Evolutionary conservation across 2,888 invertebrate genomes (phyloP).

Genomic region (Adineta ricciae): DNA sequence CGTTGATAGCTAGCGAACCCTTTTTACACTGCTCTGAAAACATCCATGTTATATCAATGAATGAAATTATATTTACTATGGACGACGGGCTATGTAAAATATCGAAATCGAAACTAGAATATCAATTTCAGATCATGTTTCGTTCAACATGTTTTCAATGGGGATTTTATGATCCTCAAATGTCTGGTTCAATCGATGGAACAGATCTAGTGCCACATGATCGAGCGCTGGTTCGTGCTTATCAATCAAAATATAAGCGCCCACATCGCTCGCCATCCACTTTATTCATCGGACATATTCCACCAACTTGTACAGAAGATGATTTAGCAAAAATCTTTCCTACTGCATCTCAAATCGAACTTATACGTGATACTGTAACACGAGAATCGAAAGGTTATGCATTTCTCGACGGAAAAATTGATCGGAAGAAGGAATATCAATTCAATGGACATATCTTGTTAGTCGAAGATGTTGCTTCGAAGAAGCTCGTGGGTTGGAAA

Average conservation of each 20-base stretch:
- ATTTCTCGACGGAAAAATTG: conserved; percentile 57
- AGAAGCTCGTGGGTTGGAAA: conserved; percentile 63
- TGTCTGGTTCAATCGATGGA: conserved; percentile 75
- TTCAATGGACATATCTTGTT: conserved; percentile 56
- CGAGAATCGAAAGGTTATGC: conserved; percentile 72
- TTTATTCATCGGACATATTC: conserved; percentile 65
- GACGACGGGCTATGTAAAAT: too few species aligned
- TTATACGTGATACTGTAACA: conserved; percentile 68
- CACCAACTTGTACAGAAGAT: conserved; percentile 59
- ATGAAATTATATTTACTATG: too few species aligned
- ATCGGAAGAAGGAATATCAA: conserved; percentile 60
- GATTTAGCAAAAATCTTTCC: conserved; percentile 49
- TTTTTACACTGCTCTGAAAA: too few species aligned
- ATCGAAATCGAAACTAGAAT: too few species aligned
- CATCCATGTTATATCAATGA: conserved; percentile 20
- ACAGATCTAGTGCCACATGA: conserved; percentile 74
- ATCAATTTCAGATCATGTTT: neutral
- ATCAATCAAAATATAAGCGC: conserved; percentile 53
- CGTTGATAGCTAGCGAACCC: too few species aligned
- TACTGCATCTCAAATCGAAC: conserved; percentile 48
- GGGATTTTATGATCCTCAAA: conserved; percentile 63
- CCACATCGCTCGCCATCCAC: conserved; percentile 63
- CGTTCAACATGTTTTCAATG: neutral
- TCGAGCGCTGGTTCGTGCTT: conserved; percentile 63
- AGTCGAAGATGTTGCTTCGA: neutral